Conservation (phyloP, 1,140 invertebrate species). For the Cyrtorhinus lividipennis region DNA sequence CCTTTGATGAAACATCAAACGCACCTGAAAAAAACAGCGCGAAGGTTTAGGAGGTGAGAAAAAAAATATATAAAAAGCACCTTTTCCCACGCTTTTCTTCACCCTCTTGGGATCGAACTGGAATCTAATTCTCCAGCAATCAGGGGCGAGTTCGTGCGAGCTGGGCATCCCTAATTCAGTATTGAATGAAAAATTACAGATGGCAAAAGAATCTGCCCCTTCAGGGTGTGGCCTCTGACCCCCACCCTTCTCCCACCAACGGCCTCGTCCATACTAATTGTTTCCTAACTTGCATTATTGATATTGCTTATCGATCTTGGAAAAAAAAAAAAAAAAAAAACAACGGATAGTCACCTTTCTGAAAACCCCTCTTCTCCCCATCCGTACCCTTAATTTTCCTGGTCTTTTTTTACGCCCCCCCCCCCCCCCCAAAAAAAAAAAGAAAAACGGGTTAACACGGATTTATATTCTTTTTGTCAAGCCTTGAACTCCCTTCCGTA, state of each 20-base stretch:
- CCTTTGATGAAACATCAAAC: background rate
- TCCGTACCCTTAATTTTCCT: background rate
- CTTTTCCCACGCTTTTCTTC: background rate
- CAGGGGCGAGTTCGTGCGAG: conserved; percentile 6
- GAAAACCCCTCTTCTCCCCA: background rate
- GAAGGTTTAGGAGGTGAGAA: background rate
- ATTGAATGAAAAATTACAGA: conserved; percentile 15
- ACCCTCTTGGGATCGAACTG: background rate
- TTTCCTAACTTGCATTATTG: conserved; percentile 15
- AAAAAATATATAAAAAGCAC: background rate
- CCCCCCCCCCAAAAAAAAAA: background rate
- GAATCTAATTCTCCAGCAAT: conserved; percentile 13
- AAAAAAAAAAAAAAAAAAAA: background rate
- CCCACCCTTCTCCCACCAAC: background rate
- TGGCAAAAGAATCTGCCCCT: conserved; percentile 8
- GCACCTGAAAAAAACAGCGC: background rate
- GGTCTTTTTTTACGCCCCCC: background rate
- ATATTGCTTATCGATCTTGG: conserved; percentile 12
- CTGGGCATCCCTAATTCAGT: conserved; percentile 10
- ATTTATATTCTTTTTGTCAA: conserved; percentile 1
- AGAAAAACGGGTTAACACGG: background rate
- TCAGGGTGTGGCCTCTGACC: conserved; percentile 7
- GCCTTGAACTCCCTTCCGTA: too few relatives aligned
- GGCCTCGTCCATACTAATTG: conserved; percentile 14
- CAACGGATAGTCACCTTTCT: background rate